Percentiles rank a stretch among this genome's conserved stretches.
Conservation (phyloP, 2,797 vertebrate species). For the Muraenolepis orangiensis region DNA sequence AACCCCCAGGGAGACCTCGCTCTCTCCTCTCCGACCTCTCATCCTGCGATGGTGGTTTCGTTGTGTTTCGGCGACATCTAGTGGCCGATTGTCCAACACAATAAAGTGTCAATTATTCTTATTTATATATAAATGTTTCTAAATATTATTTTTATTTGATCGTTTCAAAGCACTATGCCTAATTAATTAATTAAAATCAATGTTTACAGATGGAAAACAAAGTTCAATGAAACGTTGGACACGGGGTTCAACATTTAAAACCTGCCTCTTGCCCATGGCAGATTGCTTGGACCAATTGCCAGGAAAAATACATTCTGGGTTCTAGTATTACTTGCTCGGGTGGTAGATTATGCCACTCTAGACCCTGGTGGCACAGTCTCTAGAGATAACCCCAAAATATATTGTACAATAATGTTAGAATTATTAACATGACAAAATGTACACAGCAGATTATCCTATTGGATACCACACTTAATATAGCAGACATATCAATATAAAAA, state of each 20-base stretch:
- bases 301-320: background rate
- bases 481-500: too few species aligned
- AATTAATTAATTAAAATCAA: background rate
- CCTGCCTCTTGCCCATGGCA: background rate
- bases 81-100: background rate
- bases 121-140: too few species aligned
- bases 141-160: background rate
- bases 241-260: background rate
- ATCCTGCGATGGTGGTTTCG: background rate
- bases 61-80: conserved; percentile 36
- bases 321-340: background rate
- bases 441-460: background rate
- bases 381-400: background rate
- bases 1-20: conserved; percentile 37
- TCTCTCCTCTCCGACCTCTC: conserved; percentile 64
- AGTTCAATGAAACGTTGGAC: background rate
- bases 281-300: background rate
- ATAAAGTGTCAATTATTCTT: too few species aligned
- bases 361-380: background rate
- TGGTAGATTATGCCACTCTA: background rate
- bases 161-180: background rate
- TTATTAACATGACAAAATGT: background rate
- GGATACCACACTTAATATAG: background rate
- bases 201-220: background rate
- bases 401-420: background rate